Evolutionary conservation across 2,888 invertebrate genomes (phyloP).

Genomic region (Disparrhopalites patrizii): DNA sequence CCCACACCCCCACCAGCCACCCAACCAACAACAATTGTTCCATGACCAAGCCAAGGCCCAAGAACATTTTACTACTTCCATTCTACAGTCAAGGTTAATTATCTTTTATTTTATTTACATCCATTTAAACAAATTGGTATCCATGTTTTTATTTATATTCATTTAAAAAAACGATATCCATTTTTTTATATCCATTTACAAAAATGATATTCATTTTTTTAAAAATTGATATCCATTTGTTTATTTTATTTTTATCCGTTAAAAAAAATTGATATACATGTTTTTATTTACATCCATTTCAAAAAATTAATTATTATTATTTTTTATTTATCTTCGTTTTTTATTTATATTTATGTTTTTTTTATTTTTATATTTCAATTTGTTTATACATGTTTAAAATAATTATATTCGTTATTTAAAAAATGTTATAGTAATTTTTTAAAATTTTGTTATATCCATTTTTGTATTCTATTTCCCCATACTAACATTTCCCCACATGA

Average conservation of each 20-base stretch:
- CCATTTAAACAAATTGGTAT: slow-evolving; percentile 3
- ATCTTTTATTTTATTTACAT: slow-evolving; percentile 6
- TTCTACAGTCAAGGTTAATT: slow-evolving; percentile 47
- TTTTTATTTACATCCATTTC: neutral
- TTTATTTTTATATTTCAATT: neutral
- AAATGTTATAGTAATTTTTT: too few relatives aligned
- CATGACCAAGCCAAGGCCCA: slow-evolving; percentile 26
- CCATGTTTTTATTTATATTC: neutral
- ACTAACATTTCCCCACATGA: too few relatives aligned
- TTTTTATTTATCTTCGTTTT: too few relatives aligned
- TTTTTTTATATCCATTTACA: too few relatives aligned
- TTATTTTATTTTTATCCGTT: slow-evolving; percentile 3
- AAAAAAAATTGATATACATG: neutral
- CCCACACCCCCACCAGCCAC: slow-evolving; percentile 34
- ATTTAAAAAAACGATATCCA: neutral
- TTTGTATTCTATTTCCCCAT: too few relatives aligned
- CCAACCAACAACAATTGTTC: slow-evolving; percentile 26
- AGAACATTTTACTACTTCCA: slow-evolving; percentile 38
- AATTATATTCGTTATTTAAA: too few relatives aligned
- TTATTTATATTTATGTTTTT: neutral
- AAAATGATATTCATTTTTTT: neutral
- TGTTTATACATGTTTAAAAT: too few relatives aligned
- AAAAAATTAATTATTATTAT: too few relatives aligned
- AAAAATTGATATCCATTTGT: neutral
- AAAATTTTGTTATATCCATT: too few relatives aligned